Percentiles rank a stretch among this genome's conserved stretches.
phyloP scores from a whole-genome alignment of 1,140 invertebrate species.

The Agrilus planipennis region DNA sequence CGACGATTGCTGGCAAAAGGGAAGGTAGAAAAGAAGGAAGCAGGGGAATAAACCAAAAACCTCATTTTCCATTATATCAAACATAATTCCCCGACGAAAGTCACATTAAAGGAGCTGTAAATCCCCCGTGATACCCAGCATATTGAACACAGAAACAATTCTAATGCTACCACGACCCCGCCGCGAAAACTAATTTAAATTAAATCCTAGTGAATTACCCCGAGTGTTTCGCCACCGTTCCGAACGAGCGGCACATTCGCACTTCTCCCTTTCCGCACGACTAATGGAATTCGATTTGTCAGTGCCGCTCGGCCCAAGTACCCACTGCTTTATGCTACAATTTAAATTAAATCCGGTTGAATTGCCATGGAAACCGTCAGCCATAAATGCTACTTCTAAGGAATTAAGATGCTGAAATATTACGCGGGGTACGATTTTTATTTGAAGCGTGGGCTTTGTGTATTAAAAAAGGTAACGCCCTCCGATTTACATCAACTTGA shows the following conservation, averaged over 20 bases:
- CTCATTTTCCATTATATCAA: conserved; percentile 4
- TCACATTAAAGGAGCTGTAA: conserved; percentile 4
- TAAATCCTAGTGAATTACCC: conserved; percentile 33
- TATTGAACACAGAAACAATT: conserved; percentile 19
- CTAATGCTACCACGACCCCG: conserved; percentile 25
- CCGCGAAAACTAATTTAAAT: conserved; percentile 34
- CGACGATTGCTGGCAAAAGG: no score
- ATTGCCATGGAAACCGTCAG: conserved; percentile 29
- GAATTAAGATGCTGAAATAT: no score
- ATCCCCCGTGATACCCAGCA: conserved; percentile 9
- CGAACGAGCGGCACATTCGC: conserved; percentile 5
- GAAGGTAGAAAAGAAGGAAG: no score
- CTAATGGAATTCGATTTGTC: neutral
- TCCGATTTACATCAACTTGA: no score
- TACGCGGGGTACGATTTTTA: no score
- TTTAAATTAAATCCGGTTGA: conserved; percentile 30
- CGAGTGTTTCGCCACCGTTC: conserved; percentile 6
- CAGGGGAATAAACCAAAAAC: no score
- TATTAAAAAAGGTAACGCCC: no score
- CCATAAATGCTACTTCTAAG: conserved; percentile 20
- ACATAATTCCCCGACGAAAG: conserved; percentile 2
- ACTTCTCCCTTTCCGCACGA: neutral
- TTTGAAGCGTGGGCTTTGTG: no score
- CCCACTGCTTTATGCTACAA: conserved; percentile 17
- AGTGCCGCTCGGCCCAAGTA: conserved; percentile 11